phyloP scores from a whole-genome alignment of 1,140 invertebrate species.

The Orussus abietinus region DNA sequence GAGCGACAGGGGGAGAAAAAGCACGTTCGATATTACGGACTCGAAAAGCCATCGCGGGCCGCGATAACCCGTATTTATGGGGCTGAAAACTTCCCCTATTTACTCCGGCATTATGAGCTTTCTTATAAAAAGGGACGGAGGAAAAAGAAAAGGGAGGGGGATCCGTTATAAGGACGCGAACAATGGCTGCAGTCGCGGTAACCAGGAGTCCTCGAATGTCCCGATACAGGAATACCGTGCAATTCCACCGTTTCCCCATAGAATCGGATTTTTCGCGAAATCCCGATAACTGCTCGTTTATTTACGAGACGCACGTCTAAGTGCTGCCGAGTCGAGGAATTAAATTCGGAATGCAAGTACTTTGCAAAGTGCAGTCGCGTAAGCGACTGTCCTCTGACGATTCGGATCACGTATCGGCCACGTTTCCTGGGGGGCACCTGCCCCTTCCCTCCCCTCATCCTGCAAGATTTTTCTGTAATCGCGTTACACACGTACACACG shows the following conservation, averaged over 20 bases:
- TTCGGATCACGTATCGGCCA: constrained; percentile 35
- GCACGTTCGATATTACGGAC: constrained; percentile 7
- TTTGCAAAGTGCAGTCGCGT: too few relatives aligned
- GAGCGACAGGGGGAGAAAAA: constrained; percentile 1
- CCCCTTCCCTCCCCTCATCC: too few relatives aligned
- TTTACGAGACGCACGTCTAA: too few relatives aligned
- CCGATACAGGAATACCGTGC: too few relatives aligned
- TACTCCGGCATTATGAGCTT: constrained; percentile 27
- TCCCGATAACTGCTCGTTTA: too few relatives aligned
- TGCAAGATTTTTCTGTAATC: constrained; percentile 33
- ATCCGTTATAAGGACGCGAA: constrained; percentile 12
- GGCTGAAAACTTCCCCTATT: constrained; percentile 23
- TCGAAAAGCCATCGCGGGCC: constrained; percentile 5
- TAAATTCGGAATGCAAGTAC: constrained; percentile 27
- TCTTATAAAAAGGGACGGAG: constrained; percentile 16
- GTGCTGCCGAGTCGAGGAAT: too few relatives aligned
- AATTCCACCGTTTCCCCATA: too few relatives aligned
- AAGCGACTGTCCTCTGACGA: constrained; percentile 7
- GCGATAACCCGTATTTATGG: constrained; percentile 2
- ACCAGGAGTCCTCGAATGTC: too few relatives aligned
- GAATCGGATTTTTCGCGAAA: too few relatives aligned
- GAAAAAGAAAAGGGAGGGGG: constrained; percentile 3
- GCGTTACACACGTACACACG: constrained; percentile 13
- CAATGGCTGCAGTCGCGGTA: constrained; percentile 15
- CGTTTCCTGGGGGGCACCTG: constrained; percentile 36